Evolutionary conservation across 1,140 invertebrate species (phyloP), one percentile per base, ranked within the genome.

Genomic region (Aporrectodea caliginosa): DNA sequence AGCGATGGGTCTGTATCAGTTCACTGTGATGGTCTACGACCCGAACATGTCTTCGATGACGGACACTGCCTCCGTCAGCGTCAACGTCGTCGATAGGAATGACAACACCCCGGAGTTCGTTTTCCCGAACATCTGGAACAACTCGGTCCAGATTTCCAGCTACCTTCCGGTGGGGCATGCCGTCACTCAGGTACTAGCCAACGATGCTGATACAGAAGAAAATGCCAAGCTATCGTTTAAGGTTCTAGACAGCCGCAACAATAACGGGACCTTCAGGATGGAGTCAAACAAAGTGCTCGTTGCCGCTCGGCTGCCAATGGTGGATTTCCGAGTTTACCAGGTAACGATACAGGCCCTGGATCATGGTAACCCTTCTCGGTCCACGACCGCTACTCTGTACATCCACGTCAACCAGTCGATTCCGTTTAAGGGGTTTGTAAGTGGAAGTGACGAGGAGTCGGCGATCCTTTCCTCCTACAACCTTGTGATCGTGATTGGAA

Each of bases 371-470:
- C 75, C 75, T 1, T 2, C 29, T 22, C 27, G 29, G 29, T 43
- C 75, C 29, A 29, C 75, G 16, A 35, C 33, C 1, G 29, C 75
- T 6, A 22, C 1, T 27, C 75, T 76, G 16, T 43, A 43, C 35
- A 35, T 76, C 35, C 75, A 76, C 1, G 2, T 76, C n/a, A 76
- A 76, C 29, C 33, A 76, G 33, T 76, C 43, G 35, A 43, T 76
- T n/a, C 75, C 75, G 29, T 76, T 35, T 68, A 72, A 6, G n/a
- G n/a, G 27, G 6, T 32, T 29, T 2, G n/a, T 32, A 27, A 35
- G 22, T 35, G 75, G 0, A 76, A 32, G 16, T 2, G 35, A 76
- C 16, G 29, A 30, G 22, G 6, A 29, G 27, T n/a, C 35, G 43
- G 43, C 32, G 14, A 32, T 70, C 58, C 27, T 71, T 1, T 34